Evolutionary conservation across 2,797 vertebrate genomes (phyloP), one percentile per base, ranked within the genome.

Genomic region (Strix occidentalis): DNA sequence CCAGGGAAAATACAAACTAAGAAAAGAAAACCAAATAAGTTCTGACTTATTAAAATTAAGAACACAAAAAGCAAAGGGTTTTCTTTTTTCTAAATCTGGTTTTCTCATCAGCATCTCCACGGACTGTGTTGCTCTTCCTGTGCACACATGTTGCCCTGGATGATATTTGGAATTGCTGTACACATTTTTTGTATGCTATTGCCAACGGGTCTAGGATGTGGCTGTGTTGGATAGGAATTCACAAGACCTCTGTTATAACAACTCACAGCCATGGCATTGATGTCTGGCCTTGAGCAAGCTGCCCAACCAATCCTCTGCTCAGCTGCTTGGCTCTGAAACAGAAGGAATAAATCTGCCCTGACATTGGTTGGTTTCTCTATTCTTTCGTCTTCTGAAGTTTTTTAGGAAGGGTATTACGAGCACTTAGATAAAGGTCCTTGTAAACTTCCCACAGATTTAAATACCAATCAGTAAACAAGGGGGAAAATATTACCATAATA

Each of bases 11-110:
- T 24, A 61, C 10, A 72, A 79, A 53, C 35, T 31, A 69, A 77
- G 35, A 79, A 85, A 94, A 85, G 81, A 88, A 87, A 95, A 95
- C 45, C 11, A 88, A 88, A 84, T 43, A 69, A 94, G 81, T 54
- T 8, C 21, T 80, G 28, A 35, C 41, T 60, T 75, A 46, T 13
- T 84, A 81, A 92, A 90, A 78, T 23, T 31, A 85, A 77, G 13
- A 64, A 60, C 57, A 79, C 15, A 28, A 64, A 83, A 89, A 66
- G 25, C 7, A 80, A 87, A 70, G 7, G 6, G 5, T 16, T 80
- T 64, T 80, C 17, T 78, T 64, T 50, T 81, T 87, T 48, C 71
- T 76, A 54, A 76, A 84, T 61, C 71, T 82, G 15, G 5, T 71
- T 90, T 85, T 91, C 54, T 75, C 39, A 26, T 26, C 1, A 1